A percentile compares a stretch with the other conserved stretches of the same genome.
Conservation (phyloP, 2,888 invertebrate genomes). For the Drosophila merina region DNA sequence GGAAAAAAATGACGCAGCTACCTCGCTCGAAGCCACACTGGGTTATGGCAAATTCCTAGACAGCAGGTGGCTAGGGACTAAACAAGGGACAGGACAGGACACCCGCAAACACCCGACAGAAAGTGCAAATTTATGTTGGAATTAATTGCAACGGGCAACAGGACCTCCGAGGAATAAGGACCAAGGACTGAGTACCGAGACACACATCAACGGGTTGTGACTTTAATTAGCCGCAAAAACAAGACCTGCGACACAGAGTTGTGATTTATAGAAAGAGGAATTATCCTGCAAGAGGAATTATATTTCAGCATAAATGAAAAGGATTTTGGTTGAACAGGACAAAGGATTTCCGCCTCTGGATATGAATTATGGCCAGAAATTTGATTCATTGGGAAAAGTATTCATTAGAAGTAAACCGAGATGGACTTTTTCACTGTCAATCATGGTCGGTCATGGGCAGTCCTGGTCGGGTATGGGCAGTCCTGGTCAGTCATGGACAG, state of each 20-base stretch:
- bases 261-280: background rate
- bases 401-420: no score
- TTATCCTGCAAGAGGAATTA: no score
- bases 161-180: background rate
- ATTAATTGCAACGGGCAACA: conserved; percentile 42
- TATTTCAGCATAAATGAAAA: background rate
- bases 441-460: no score
- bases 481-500: background rate
- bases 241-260: conserved; percentile 5
- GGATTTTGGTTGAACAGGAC: no score
- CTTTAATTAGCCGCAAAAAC: conserved; percentile 43
- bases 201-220: conserved; percentile 18
- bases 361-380: no score
- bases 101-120: conserved; percentile 13
- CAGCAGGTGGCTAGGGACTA: conserved; percentile 18
- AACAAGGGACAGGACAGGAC: background rate
- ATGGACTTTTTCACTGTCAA: no score
- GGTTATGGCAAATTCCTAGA: conserved; percentile 5
- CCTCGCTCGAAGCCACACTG: background rate
- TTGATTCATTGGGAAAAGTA: no score
- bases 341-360: no score
- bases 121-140: conserved; percentile 50
- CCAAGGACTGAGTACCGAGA: background rate
- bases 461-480: background rate
- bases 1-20: no score